These are phyloP conservation scores for Acomys russatus DNA, from an alignment of 2,797 vertebrate species.

Conservation along the genomic window DNA sequence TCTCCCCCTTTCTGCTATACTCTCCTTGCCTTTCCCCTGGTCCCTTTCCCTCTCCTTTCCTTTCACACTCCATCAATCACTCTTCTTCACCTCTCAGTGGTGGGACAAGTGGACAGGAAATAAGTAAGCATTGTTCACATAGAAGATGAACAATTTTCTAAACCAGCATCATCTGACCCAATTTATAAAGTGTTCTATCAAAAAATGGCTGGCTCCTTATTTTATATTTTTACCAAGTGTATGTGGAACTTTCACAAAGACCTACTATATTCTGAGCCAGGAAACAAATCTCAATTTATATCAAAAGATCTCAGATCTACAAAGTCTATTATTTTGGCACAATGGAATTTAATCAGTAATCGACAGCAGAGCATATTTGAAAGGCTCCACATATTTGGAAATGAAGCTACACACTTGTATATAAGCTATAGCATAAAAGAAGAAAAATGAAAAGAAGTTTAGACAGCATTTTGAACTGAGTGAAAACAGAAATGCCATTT, in stretches of 20 bases:
- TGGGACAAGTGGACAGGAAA: neutral
- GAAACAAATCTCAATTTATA: neutral
- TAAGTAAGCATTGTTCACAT: neutral
- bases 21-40: neutral
- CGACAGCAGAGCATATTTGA: neutral
- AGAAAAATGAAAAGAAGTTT: neutral
- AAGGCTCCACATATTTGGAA: neutral
- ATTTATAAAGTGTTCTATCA: conserved; percentile 6
- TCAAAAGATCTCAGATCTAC: neutral
- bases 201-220: neutral
- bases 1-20: neutral
- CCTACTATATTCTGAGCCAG: neutral
- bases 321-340: neutral
- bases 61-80: accelerated
- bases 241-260: neutral
- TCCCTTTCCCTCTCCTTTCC: neutral
- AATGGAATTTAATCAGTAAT: conserved; percentile 1
- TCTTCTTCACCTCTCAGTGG: neutral
- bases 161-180: neutral
- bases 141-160: neutral
- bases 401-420: neutral
- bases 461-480: neutral
- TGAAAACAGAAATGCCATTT: neutral
- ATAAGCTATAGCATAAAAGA: neutral
- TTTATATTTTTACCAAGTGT: neutral